Percentiles rank a stretch among this genome's conserved stretches.
Conservation (phyloP, 64 coral and sea anemone genomes). For the Astreopora myriophthalma region DNA sequence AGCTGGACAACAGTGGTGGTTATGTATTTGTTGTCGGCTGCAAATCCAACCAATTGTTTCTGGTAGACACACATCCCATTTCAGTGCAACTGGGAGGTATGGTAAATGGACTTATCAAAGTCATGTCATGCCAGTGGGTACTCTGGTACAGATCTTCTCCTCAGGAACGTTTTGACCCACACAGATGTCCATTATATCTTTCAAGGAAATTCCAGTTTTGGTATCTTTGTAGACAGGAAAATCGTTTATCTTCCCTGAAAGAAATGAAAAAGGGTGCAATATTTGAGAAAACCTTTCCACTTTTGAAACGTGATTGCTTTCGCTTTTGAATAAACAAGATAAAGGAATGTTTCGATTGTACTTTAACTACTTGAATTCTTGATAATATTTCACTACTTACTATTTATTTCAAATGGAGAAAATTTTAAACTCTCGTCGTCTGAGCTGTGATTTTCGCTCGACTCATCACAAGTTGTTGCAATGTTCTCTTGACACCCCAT, state of each 20-base stretch:
- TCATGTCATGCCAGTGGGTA: not conserved
- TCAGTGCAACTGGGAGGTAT: not conserved
- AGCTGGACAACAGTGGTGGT: slow-evolving; percentile 47
- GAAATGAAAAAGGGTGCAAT: not conserved
- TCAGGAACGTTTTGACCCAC: slow-evolving; percentile 3
- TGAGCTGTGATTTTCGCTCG: not conserved
- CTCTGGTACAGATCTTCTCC: slow-evolving; percentile 13
- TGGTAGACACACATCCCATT: slow-evolving; percentile 67
- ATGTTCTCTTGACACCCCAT: not conserved
- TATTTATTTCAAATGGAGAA: not conserved
- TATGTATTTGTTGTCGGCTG: slow-evolving; percentile 53
- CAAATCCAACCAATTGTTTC: slow-evolving; percentile 6
- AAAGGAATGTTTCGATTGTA: not conserved
- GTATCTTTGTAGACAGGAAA: slow-evolving; percentile 41
- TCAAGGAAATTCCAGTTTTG: not conserved
- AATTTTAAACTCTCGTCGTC: not conserved
- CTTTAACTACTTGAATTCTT: not conserved
- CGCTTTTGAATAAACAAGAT: not conserved
- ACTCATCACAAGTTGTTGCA: not conserved
- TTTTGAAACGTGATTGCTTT: not conserved
- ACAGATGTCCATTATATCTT: slow-evolving; percentile 53
- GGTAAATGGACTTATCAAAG: slow-evolving; percentile 19
- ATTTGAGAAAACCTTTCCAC: not conserved
- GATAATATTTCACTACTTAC: not conserved
- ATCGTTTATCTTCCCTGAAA: slow-evolving; percentile 47